Evolutionary conservation across 1,140 invertebrate genomes (phyloP).

Genomic region (Bathynomus jamesi): DNA sequence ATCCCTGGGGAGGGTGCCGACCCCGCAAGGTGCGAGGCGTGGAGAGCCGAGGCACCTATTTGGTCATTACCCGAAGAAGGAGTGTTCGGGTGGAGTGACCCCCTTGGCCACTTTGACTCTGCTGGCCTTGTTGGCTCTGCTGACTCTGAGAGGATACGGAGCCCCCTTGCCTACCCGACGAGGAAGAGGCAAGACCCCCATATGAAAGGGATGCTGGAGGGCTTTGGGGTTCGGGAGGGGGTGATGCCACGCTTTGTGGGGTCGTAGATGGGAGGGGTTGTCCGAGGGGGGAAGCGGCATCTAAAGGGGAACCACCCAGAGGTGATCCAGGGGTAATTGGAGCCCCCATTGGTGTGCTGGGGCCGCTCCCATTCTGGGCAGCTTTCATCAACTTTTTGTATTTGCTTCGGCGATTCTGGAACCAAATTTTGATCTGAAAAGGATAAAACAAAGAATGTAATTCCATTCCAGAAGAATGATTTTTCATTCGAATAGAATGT

Average conservation of each 20-base stretch:
- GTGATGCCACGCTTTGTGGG: slow-evolving; percentile 41
- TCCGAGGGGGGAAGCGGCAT: slow-evolving; percentile 39
- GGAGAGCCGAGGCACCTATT: slow-evolving; percentile 14
- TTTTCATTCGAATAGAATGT: too few species aligned
- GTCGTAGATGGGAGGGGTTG: slow-evolving; percentile 37
- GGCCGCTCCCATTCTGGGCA: slow-evolving; percentile 44
- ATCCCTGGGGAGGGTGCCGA: neutral
- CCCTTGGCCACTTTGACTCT: slow-evolving; percentile 39
- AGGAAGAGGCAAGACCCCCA: slow-evolving; percentile 47
- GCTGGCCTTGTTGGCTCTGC: slow-evolving; percentile 40
- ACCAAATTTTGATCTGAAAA: slow-evolving; percentile 95
- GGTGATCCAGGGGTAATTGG: slow-evolving; percentile 35
- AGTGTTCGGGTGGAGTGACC: slow-evolving; percentile 38
- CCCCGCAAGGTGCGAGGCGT: neutral
- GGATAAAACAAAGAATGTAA: too few species aligned
- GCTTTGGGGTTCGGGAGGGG: slow-evolving; percentile 47
- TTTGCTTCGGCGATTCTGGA: slow-evolving; percentile 91
- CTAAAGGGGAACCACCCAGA: slow-evolving; percentile 40
- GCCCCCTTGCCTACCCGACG: slow-evolving; percentile 24
- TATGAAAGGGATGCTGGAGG: slow-evolving; percentile 38
- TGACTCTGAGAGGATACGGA: slow-evolving; percentile 36
- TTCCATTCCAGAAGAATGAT: too few species aligned
- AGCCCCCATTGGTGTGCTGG: slow-evolving; percentile 32
- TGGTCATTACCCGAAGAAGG: slow-evolving; percentile 21
- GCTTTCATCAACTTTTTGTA: slow-evolving; percentile 97